Conservation (phyloP, 2,797 vertebrate genomes). For the Anolis apletophallus region DNA sequence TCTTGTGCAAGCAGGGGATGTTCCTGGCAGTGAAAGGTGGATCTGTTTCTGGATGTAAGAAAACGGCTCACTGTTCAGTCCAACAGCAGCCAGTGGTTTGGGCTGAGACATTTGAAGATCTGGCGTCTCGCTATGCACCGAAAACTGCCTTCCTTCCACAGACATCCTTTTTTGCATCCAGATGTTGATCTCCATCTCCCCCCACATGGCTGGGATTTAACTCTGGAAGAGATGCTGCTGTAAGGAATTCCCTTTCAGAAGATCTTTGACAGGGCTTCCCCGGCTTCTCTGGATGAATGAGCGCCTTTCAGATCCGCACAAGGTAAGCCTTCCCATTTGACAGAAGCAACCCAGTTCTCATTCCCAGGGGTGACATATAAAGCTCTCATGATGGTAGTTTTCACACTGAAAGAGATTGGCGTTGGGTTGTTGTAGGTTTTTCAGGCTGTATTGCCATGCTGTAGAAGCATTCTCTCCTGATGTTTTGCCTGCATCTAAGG, state of each 20-base stretch:
- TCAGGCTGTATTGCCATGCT: too few species aligned
- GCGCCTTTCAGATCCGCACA: constrained; percentile 41
- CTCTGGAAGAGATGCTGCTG: constrained; percentile 7
- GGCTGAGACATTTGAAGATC: not conserved
- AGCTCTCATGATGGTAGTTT: not conserved
- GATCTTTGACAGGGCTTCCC: constrained; percentile 24
- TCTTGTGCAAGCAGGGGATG: constrained; percentile 33
- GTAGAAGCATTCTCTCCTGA: too few species aligned
- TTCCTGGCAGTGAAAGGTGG: constrained; percentile 36
- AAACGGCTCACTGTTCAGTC: not conserved
- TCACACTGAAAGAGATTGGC: not conserved
- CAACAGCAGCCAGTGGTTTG: not conserved
- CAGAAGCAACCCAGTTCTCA: not conserved
- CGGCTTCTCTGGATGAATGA: constrained; percentile 54
- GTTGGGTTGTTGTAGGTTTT: too few species aligned
- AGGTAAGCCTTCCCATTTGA: constrained; percentile 67
- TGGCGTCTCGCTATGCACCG: accelerated
- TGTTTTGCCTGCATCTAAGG: too few species aligned
- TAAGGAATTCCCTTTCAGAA: constrained; percentile 18
- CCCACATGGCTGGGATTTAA: not conserved
- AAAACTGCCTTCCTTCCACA: not conserved
- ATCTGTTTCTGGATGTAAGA: constrained; percentile 24
- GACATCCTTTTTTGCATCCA: not conserved
- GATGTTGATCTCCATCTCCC: not conserved
- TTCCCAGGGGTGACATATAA: not conserved